Percentiles rank a stretch among this genome's conserved stretches.
These are phyloP conservation scores for Hyalella azteca DNA, from an alignment of 2,888 invertebrate genomes.

Conservation along the genomic window DNA sequence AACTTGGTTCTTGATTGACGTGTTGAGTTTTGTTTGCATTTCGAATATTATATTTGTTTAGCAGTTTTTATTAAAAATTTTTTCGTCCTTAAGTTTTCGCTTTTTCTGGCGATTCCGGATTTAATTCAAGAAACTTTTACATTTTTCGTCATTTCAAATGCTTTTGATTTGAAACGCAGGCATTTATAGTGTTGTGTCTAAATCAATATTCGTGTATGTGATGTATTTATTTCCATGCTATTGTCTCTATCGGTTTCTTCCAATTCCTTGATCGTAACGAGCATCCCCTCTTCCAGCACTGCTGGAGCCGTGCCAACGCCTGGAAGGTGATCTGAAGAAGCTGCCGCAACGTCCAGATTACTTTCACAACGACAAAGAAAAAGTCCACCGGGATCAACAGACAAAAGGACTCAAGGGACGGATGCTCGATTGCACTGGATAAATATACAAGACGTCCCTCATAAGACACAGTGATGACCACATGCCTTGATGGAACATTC, in stretches of 20 bases:
- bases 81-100: too few relatives aligned
- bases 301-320: conserved; percentile 16
- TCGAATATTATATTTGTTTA: too few relatives aligned
- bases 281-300: not conserved
- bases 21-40: too few relatives aligned
- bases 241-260: not conserved
- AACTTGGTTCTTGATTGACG: too few relatives aligned
- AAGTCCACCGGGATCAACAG: conserved; percentile 15
- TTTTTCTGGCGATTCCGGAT: too few relatives aligned
- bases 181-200: too few relatives aligned
- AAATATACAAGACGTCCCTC: conserved; percentile 6
- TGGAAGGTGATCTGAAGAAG: conserved; percentile 29
- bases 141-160: too few relatives aligned
- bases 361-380: conserved; percentile 35
- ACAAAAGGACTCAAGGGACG: conserved; percentile 14
- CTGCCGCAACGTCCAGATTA: conserved; percentile 34
- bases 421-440: not conserved
- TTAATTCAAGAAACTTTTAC: too few relatives aligned
- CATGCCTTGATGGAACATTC: not conserved
- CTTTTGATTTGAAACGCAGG: too few relatives aligned
- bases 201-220: too few relatives aligned
- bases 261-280: not conserved
- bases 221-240: too few relatives aligned
- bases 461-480: not conserved
- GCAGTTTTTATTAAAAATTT: too few relatives aligned